Evolutionary conservation across 2,888 invertebrate genomes (phyloP).

Genomic region (Rhingia campestris): DNA sequence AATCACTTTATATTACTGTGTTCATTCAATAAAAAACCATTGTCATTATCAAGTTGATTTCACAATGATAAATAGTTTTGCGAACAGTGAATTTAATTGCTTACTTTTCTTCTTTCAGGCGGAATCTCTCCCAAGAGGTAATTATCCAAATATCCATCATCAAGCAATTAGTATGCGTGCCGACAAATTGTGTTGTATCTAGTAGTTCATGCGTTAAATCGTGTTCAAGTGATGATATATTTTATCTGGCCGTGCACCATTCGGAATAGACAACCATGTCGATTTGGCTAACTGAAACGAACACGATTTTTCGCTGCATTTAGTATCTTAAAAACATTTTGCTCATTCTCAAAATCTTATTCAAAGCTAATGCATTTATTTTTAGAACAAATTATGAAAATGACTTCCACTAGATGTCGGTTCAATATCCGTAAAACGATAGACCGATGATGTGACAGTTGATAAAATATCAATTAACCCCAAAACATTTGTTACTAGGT

Average conservation of each 20-base stretch:
- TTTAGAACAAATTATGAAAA: slow-evolving; percentile 64
- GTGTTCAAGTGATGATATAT: slow-evolving; percentile 76
- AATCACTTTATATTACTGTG: slow-evolving; percentile 16
- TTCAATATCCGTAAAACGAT: slow-evolving; percentile 79
- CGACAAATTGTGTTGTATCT: slow-evolving; percentile 22
- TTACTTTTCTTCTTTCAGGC: slow-evolving; percentile 52
- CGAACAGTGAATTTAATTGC: neutral
- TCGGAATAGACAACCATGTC: slow-evolving; percentile 77
- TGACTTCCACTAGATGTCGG: slow-evolving; percentile 72
- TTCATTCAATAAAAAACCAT: neutral
- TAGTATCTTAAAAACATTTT: neutral
- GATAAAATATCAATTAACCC: slow-evolving; percentile 83
- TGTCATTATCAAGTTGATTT: neutral
- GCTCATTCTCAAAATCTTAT: slow-evolving; percentile 6
- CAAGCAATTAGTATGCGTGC: slow-evolving; percentile 10
- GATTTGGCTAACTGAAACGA: slow-evolving; percentile 75
- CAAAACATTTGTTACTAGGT: slow-evolving; percentile 85
- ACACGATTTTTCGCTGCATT: slow-evolving; percentile 42
- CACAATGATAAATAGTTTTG: slow-evolving; percentile 9
- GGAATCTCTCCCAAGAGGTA: slow-evolving; percentile 56
- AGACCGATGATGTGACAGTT: slow-evolving; percentile 89
- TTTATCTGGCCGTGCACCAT: slow-evolving; percentile 79
- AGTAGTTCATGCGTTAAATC: slow-evolving; percentile 8
- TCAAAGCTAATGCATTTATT: slow-evolving; percentile 66
- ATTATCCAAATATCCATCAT: slow-evolving; percentile 9